phyloP scores from a whole-genome alignment of 92 coral and sea anemone species.

The Actinernus sp. region DNA sequence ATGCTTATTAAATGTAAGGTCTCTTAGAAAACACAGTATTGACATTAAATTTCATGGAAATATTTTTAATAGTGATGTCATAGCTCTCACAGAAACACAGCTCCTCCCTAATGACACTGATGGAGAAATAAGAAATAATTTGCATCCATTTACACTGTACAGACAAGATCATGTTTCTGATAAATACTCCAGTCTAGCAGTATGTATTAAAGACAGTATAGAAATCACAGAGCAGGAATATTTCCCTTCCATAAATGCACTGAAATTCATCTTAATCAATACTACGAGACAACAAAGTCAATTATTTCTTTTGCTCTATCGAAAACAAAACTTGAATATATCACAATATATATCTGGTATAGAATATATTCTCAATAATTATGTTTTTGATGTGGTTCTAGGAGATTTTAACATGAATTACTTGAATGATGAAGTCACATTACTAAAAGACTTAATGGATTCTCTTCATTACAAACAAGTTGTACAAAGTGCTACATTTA shows the following conservation, averaged over 20 bases:
- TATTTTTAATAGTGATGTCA: constrained; percentile 28
- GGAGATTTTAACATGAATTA: no score
- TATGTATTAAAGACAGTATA: constrained; percentile 28
- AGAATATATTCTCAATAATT: no score
- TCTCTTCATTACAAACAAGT: no score
- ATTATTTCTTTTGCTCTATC: no score
- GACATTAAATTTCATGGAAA: constrained; percentile 34
- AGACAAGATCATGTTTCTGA: constrained; percentile 32
- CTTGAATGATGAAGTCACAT: no score
- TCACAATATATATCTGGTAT: no score
- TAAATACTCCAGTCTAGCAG: constrained; percentile 45
- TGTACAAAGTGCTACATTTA: no score
- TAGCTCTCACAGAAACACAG: constrained; percentile 51
- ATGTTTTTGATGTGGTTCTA: no score
- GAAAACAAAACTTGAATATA: no score
- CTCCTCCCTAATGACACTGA: constrained; percentile 35
- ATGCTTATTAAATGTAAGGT: constrained; percentile 35
- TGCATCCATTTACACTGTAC: constrained; percentile 26
- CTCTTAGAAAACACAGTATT: constrained; percentile 50
- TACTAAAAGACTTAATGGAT: no score
- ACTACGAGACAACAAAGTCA: no score
- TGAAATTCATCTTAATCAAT: constrained; percentile 9
- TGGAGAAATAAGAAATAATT: constrained; percentile 27
- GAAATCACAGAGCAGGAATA: constrained; percentile 28
- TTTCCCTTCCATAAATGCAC: constrained; percentile 33